These are phyloP conservation scores for Trimorus sp. DNA, from an alignment of 2,888 invertebrate species.

Conservation along the genomic window DNA sequence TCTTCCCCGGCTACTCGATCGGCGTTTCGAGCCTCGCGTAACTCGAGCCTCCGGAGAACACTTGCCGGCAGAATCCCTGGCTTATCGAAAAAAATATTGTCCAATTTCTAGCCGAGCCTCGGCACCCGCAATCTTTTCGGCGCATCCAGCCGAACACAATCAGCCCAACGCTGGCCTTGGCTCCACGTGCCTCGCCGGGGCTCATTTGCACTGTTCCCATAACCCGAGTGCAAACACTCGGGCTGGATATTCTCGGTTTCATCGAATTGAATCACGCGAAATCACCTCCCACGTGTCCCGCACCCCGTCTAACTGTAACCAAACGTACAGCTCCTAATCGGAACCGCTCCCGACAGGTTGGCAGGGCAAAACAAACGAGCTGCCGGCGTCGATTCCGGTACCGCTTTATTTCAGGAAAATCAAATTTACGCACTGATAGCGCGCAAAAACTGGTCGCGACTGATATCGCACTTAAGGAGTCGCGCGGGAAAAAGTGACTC, in stretches of 20 bases:
- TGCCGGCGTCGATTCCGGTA: neutral
- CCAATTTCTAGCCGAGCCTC: too few relatives aligned
- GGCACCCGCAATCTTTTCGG: too few relatives aligned
- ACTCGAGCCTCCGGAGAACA: too few relatives aligned
- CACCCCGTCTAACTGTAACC: too few relatives aligned
- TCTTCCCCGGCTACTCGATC: too few relatives aligned
- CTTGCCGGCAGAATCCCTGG: too few relatives aligned
- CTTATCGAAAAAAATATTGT: neutral
- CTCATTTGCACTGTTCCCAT: slow-evolving; percentile 34
- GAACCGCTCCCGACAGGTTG: too few relatives aligned
- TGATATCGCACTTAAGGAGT: slow-evolving; percentile 1
- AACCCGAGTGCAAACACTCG: slow-evolving; percentile 43
- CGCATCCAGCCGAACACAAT: neutral
- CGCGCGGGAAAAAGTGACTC: neutral
- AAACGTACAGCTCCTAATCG: too few relatives aligned
- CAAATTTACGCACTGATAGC: slow-evolving; percentile 5
- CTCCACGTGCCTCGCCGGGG: slow-evolving; percentile 31
- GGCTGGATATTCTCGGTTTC: slow-evolving; percentile 38
- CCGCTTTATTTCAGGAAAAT: slow-evolving; percentile 1
- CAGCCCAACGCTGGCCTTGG: neutral
- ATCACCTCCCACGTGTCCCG: slow-evolving; percentile 2
- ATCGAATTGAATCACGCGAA: slow-evolving; percentile 54
- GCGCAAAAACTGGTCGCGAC: slow-evolving; percentile 10
- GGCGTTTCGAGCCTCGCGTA: too few relatives aligned
- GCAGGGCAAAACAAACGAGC: too few relatives aligned